These are phyloP conservation scores for Noctilio leporinus DNA, from an alignment of 2,113 vertebrate species.

Conservation along the genomic window DNA sequence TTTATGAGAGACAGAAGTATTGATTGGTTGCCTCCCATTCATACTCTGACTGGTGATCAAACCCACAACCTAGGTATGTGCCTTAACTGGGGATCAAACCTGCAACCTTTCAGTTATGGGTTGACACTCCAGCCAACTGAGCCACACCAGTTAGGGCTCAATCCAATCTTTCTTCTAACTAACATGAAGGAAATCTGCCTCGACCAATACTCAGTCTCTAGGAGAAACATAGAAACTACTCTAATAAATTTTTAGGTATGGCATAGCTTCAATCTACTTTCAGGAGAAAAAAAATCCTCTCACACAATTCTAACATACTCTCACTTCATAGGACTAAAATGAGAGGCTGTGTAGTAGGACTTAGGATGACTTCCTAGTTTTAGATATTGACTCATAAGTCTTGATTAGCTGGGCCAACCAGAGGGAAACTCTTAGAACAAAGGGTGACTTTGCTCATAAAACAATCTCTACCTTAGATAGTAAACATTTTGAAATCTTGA, in stretches of 20 bases:
- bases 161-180: neutral
- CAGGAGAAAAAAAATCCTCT: neutral
- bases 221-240: neutral
- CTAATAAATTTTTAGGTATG: neutral
- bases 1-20: too few species aligned
- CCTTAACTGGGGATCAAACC: too few species aligned
- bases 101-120: too few species aligned
- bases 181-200: neutral
- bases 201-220: neutral
- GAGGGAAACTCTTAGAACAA: neutral
- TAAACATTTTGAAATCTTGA: neutral
- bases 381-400: neutral
- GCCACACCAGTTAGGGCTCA: too few species aligned
- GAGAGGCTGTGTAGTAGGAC: neutral
- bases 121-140: too few species aligned
- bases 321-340: neutral
- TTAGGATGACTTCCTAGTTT: neutral
- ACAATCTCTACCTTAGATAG: neutral
- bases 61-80: too few species aligned
- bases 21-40: too few species aligned
- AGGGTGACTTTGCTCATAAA: neutral
- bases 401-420: neutral
- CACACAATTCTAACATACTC: neutral
- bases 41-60: too few species aligned
- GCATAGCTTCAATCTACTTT: neutral